Base-by-base conservation (phyloP, 2,888 invertebrate species). In the Acheta domesticus region DNA sequence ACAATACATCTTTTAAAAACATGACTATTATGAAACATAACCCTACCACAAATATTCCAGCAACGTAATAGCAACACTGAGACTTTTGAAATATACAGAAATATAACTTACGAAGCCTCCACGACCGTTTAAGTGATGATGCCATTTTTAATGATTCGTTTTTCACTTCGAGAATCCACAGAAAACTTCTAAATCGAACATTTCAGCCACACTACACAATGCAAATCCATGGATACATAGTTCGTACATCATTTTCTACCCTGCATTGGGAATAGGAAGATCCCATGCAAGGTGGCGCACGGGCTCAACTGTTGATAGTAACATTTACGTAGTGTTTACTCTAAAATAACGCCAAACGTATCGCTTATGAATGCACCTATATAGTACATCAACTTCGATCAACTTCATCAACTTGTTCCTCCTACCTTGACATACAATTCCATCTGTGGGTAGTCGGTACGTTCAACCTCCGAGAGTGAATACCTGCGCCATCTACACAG, bases 61-160 rank as follows among this genome's bases (percentile, higher is more conserved):
- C 3, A 2, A 50, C 2, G 19, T 19, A 62, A 62, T 4, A 21
- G 16, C 19, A 49, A 77, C 49, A 81, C 75, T 36, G 48, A 74
- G 75, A 76, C 23, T 49, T 62, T 62, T 16, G 49, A 74, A 76
- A 49, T 49, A 75, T 21, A 78, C 36, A 36, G 36, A 36, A 36
- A 5, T 36, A 36, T 36, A 84, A 92, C 94, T 90, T 90, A 94
- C 94, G 94, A 84, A 94, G 89, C 90, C 93, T 94, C 93, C 94
- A 94, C 88, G 94, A 93, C 90, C 93, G 90, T 88, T 92, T 91
- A 83, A 89, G 87, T 83, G 87, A 88, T 84, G 90, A 79, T 78
- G 83, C 82, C 83, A 83, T 83, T 48, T 19, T 80, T 23, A 49
- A 36, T 50, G 49, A 62, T 73, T 48, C 20, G 77, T 74, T n/a